A percentile compares a stretch with the other conserved stretches of the same genome.
Evolutionary conservation across 1,140 invertebrate genomes (phyloP).

Genomic region (Drosophila azteca): DNA sequence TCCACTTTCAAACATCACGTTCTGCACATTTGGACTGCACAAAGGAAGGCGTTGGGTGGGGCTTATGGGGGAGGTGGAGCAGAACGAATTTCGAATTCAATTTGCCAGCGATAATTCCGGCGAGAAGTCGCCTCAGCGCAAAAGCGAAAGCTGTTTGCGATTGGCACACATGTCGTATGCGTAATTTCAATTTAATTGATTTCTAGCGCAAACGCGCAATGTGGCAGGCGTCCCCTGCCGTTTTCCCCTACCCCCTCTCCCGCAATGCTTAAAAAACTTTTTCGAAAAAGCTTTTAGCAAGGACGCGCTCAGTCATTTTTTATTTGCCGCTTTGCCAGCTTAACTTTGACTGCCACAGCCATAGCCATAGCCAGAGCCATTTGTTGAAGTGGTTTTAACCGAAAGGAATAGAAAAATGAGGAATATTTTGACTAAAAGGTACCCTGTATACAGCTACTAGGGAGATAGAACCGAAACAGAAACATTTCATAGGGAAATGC

Average conservation of each 20-base stretch:
- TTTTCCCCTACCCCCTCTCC: neutral
- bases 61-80: no score
- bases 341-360: constrained; percentile 75
- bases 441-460: no score
- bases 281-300: constrained; percentile 67
- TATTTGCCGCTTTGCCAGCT: constrained; percentile 49
- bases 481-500: no score
- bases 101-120: constrained; percentile 54
- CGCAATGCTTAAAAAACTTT: constrained; percentile 56
- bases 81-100: constrained; percentile 56
- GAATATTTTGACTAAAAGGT: constrained; percentile 16
- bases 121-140: constrained; percentile 22
- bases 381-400: constrained; percentile 67
- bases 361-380: constrained; percentile 56
- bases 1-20: constrained; percentile 55
- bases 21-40: constrained; percentile 50
- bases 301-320: constrained; percentile 45
- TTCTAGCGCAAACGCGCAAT: constrained; percentile 61
- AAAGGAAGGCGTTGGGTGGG: neutral
- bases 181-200: constrained; percentile 81
- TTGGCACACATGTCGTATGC: constrained; percentile 78
- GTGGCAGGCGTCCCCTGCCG: constrained; percentile 13
- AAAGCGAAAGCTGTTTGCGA: constrained; percentile 63
- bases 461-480: no score
- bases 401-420: neutral